Conservation (phyloP, 2,888 invertebrate species). For the Eupithecia dodoneata region DNA sequence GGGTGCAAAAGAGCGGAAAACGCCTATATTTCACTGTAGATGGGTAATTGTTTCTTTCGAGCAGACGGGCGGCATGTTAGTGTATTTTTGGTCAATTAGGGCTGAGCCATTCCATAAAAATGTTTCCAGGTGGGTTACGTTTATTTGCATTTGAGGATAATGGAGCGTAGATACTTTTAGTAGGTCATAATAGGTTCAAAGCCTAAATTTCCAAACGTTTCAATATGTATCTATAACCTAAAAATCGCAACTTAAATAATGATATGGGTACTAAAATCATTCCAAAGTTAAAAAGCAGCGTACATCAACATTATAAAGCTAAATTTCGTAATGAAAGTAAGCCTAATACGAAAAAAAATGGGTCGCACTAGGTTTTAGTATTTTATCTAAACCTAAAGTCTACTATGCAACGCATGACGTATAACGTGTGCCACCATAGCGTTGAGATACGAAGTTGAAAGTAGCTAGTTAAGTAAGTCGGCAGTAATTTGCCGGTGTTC, state of each 20-base stretch:
- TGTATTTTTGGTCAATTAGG: slow-evolving; percentile 8
- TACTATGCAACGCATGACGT: background rate
- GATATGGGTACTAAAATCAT: too few relatives aligned
- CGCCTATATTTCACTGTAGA: slow-evolving; percentile 56
- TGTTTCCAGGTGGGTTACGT: background rate
- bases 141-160: background rate
- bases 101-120: background rate
- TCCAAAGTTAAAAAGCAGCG: too few relatives aligned
- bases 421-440: background rate
- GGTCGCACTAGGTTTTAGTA: too few relatives aligned
- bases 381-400: background rate
- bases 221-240: background rate
- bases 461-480: slow-evolving; percentile 42
- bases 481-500: slow-evolving; percentile 49
- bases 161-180: background rate
- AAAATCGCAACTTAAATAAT: background rate
- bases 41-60: slow-evolving; percentile 52
- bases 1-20: slow-evolving; percentile 60
- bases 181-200: background rate
- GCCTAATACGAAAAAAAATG: too few relatives aligned
- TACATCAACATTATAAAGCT: too few relatives aligned
- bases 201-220: background rate
- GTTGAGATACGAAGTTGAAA: slow-evolving; percentile 11
- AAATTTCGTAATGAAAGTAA: too few relatives aligned
- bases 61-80: slow-evolving; percentile 39